Conservation (phyloP, 2,888 invertebrate species). For the Sympetrum striolatum region DNA sequence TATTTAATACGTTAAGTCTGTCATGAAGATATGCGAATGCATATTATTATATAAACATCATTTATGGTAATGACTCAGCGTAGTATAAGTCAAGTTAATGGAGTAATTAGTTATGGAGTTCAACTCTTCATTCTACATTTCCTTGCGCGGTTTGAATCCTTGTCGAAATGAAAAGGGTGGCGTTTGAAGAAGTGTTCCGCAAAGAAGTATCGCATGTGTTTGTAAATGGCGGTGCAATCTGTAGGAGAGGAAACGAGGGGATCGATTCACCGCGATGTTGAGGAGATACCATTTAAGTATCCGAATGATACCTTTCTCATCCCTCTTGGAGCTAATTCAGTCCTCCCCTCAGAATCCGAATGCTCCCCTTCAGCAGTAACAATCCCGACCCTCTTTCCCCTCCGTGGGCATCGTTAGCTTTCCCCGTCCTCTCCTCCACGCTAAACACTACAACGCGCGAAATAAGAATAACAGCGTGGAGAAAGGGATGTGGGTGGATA, state of each 20-base stretch:
- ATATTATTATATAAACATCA: too few relatives aligned
- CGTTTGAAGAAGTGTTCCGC: too few relatives aligned
- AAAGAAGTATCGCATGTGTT: too few relatives aligned
- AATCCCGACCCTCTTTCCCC: not conserved
- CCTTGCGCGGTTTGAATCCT: too few relatives aligned
- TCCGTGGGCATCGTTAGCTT: not conserved
- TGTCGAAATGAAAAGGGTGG: too few relatives aligned
- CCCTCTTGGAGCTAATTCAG: not conserved
- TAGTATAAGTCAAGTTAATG: too few relatives aligned
- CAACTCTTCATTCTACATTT: too few relatives aligned
- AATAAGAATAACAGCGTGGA: not conserved
- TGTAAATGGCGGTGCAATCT: too few relatives aligned
- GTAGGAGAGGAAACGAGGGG: not conserved
- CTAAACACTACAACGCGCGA: not conserved
- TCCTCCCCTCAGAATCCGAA: not conserved
- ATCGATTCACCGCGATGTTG: not conserved
- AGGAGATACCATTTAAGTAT: not conserved
- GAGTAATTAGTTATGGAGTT: too few relatives aligned
- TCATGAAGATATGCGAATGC: too few relatives aligned
- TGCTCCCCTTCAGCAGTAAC: not conserved
- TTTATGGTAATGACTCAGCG: too few relatives aligned
- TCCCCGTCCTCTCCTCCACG: not conserved
- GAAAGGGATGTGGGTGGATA: not conserved
- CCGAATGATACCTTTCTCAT: not conserved
- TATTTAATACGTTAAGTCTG: too few relatives aligned